Evolutionary conservation across 2,888 invertebrate species (phyloP).

Genomic region (Ormyrus pomaceus): DNA sequence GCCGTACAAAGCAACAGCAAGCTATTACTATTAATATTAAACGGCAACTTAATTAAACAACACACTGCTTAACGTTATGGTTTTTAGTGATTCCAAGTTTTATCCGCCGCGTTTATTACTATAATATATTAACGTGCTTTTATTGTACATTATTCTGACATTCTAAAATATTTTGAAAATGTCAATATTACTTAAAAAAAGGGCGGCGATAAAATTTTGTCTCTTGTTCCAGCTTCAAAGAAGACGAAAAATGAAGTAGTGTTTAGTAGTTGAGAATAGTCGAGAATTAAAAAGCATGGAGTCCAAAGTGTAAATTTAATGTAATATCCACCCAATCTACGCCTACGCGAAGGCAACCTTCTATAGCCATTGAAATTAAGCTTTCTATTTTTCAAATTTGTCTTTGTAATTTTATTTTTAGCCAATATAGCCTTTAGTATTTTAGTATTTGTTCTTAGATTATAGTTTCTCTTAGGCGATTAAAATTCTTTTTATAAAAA

Average conservation of each 20-base stretch:
- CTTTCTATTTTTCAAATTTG: slow-evolving; percentile 22
- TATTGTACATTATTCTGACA: no score
- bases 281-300: slow-evolving; percentile 79
- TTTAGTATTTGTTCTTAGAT: slow-evolving; percentile 10
- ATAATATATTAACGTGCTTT: no score
- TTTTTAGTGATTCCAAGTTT: no score
- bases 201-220: slow-evolving; percentile 72
- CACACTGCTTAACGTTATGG: no score
- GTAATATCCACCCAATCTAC: no score
- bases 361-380: slow-evolving; percentile 59
- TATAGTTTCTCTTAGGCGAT: no score
- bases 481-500: no score
- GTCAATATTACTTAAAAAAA: slow-evolving; percentile 72
- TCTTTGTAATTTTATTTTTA: slow-evolving; percentile 20
- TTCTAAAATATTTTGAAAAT: slow-evolving; percentile 58
- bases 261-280: slow-evolving; percentile 81
- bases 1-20: no score
- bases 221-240: slow-evolving; percentile 79
- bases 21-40: no score
- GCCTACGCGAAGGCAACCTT: no score
- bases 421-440: not conserved
- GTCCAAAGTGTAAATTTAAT: slow-evolving; percentile 81
- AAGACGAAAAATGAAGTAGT: slow-evolving; percentile 84
- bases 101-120: no score
- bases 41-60: no score